phyloP scores from a whole-genome alignment of 1,140 invertebrate species.

The Saxidomus purpurata region DNA sequence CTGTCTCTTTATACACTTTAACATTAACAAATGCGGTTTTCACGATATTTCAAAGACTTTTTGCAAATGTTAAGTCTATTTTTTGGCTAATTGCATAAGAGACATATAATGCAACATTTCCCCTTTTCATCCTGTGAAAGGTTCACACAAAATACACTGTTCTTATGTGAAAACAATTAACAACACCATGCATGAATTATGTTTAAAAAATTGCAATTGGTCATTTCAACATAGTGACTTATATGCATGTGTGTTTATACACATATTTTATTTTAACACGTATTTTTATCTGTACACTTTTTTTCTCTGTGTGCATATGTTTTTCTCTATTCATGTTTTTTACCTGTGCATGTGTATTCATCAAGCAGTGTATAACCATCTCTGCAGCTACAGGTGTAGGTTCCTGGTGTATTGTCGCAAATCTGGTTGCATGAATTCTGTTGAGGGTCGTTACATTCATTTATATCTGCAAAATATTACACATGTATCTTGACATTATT shows the following conservation, averaged over 20 bases:
- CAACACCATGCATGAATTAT: not conserved
- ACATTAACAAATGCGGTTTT: not conserved
- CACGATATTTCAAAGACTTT: not conserved
- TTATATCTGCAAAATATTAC: conserved; percentile 2
- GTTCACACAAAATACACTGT: no score
- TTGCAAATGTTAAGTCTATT: not conserved
- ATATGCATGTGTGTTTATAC: not conserved
- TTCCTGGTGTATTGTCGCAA: conserved; percentile 40
- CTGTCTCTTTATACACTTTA: not conserved
- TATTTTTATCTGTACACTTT: not conserved
- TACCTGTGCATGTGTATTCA: no score
- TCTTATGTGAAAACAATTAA: no score
- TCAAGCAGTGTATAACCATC: not conserved
- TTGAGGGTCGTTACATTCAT: not conserved
- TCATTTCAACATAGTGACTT: not conserved
- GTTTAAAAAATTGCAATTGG: not conserved
- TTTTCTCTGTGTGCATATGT: not conserved
- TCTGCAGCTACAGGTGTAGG: conserved; percentile 21
- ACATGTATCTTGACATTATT: no score
- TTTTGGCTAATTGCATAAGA: not conserved
- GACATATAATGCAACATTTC: no score
- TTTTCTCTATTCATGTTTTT: not conserved
- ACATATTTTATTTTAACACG: not conserved
- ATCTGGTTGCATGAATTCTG: conserved; percentile 29
- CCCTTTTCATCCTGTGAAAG: no score